Evolutionary conservation across 2,113 vertebrate species (phyloP).

Genomic region (Damaliscus lunatus): DNA sequence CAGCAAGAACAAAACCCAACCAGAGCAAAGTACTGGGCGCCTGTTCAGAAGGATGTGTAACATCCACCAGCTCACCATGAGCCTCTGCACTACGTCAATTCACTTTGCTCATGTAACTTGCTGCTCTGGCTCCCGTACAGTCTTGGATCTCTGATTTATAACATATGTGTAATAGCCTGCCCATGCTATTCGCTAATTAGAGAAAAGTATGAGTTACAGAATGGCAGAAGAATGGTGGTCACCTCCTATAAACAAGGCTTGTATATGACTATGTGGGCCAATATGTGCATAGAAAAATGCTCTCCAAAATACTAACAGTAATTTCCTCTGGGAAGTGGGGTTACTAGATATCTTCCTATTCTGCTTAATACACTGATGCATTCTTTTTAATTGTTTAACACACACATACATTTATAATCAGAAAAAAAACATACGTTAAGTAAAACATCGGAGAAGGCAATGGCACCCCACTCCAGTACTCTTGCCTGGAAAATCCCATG

Average conservation of each 20-base stretch:
- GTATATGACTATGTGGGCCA: neutral
- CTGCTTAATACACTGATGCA: neutral
- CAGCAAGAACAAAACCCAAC: neutral
- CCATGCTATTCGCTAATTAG: neutral
- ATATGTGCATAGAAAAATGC: neutral
- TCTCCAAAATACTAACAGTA: neutral
- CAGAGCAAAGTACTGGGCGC: neutral
- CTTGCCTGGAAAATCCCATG: too few species aligned
- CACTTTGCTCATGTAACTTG: neutral
- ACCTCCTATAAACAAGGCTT: neutral
- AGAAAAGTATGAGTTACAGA: neutral
- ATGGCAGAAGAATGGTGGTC: neutral
- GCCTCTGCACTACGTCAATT: rapidly evolving
- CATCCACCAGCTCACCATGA: neutral
- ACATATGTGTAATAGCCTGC: neutral
- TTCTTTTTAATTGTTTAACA: neutral
- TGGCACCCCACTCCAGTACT: too few species aligned
- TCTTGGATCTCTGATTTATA: neutral
- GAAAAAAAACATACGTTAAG: neutral
- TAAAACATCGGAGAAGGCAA: neutral
- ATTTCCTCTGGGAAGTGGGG: neutral
- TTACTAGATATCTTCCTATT: neutral
- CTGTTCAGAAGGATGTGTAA: neutral
- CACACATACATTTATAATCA: neutral
- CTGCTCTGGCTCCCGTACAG: rapidly evolving